Evolutionary conservation across 2,113 vertebrate genomes (phyloP), one percentile per base, ranked within the genome.

Genomic region (Mohoua ochrocephala): DNA sequence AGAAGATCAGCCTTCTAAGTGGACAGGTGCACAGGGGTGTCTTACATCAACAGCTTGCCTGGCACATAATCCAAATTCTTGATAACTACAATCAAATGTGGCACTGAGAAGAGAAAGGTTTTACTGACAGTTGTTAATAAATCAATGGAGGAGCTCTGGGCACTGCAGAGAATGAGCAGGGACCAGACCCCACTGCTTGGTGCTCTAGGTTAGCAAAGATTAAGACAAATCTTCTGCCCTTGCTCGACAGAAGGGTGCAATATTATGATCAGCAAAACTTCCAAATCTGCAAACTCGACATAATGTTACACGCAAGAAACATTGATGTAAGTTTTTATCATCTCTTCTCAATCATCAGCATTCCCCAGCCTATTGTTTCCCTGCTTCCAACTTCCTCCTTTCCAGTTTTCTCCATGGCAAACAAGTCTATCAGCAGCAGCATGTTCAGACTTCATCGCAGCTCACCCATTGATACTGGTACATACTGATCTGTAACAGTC

Each of bases 21-120:
- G 96, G 96, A 84, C 95, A 96, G 95, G 96, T 97, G 92, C 86
- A 92, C 56, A 17, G 60, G 73, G 53, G 69, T 87, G 88, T 84
- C 82, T 93, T 28, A 84, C 78, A 84, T 80, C 87, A 79, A 77
- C 76, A 84, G 53, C 56, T 68, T 84, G 75, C 84, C 73, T 5
- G 1, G 59, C 69, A 91, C 84, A 64, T 27, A 71, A 88, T 52
- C 65, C 83, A 75, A 68, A 86, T 87, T 90, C 85, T 86, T 54
- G 24, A 63, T 18, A 71, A 78, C 71, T 33, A 26, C 9, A 3
- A 45, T 92, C 53, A 75, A 81, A 75, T 0, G 39, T 47, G 56
- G 64, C 76, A 45, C 56, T 28, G 79, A 89, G 52, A 77, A 81
- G 82, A 74, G 75, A 77, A 87, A 87, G n/a, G 20, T 64, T 87